Base-by-base conservation (phyloP, 2,888 invertebrate genomes). In the Melanchra persicariae region DNA sequence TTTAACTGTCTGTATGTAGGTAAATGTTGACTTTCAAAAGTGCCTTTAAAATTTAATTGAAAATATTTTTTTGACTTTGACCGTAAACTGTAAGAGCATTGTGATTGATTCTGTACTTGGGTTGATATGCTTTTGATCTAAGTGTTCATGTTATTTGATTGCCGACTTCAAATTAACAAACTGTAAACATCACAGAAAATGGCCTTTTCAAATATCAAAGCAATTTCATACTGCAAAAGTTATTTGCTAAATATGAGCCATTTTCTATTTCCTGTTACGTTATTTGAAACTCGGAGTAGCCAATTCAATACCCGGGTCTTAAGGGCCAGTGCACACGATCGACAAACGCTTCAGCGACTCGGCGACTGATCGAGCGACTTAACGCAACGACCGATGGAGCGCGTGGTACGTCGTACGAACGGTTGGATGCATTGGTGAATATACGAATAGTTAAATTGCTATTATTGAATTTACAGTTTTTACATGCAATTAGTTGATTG, bases 291-390 rank as follows among this genome's bases (percentile, higher is more conserved):
- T 73, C 15, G 15, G 34, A 58, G 57, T 61, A 34, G 74, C 65
- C 55, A 64, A 68, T 78, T 68, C 61, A 70, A 82, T 82, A 73
- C 78, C 69, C 66, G 49, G 10, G 45, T 55, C 40, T 68, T 81
- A 60, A 79, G 34, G 83, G 51, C 24, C 26, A 30, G 37, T 60
- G 59, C 70, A 70, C 59, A 63, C 24, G 62, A 40, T 51, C 69
- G 57, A 54, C n/a, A 15, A 59, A 40, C 66, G 69, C 49, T 66
- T 26, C 49, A 68, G 19, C 30, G 34, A 47, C 24, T 60, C 22
- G 45, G 37, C 24, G 57, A 57, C 59, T 64, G 60, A 69, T 61
- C 49, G 22, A 66, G 15, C 43, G 40, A 37, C 43, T 43, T 26
- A 45, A 54, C 37, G 66, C 37, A 45, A 54, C 43, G 66, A 54